Evolutionary conservation across 2,113 vertebrate genomes (phyloP), one percentile per base, ranked within the genome.

Genomic region (Circaetus cinerascens): DNA sequence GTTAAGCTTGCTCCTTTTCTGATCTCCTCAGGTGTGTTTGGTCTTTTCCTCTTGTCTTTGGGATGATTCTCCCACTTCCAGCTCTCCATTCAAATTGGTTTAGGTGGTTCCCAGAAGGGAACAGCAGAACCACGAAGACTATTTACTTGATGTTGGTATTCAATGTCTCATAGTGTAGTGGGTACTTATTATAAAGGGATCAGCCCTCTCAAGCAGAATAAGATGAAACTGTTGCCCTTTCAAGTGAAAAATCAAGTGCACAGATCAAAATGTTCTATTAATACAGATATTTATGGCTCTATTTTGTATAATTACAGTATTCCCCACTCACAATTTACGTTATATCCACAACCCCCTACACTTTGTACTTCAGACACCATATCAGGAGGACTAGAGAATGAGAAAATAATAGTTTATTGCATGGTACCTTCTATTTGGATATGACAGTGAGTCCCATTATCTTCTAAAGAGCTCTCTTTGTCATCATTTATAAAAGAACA

Each of bases 231-330:
- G 27, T 56, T 91, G 43, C 45, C 63, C 48, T 93, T 62, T 96
- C 74, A 73, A 92, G 67, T 86, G 51, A 90, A 90, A 90, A 94
- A 85, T 82, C 81, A 93, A 96, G 48, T 43, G 29, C 40, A 89
- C 23, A 78, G 60, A 75, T 89, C 26, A 84, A 78, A 95, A 75
- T 51, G 6, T 78, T 78, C 60, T 46, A 27, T 59, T 88, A 78
- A 82, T 75, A 57, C 27, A 86, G 57, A 29, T 53, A 82, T 64
- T 81, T 85, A 38, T 93, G 73, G 5, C 48, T 84, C 36, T 88
- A 10, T 85, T 88, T 93, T 56, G 5, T 66, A 66, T 48, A 91
- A 40, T 79, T 93, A 73, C 22, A n/a, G 20, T 73, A 73, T 72
- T 45, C 16, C 8, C 29, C 29, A 55, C 26, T 88, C 50, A 69